These are phyloP conservation scores for Drosophila ercepeae DNA, from an alignment of 1,140 invertebrate genomes.

Conservation along the genomic window DNA sequence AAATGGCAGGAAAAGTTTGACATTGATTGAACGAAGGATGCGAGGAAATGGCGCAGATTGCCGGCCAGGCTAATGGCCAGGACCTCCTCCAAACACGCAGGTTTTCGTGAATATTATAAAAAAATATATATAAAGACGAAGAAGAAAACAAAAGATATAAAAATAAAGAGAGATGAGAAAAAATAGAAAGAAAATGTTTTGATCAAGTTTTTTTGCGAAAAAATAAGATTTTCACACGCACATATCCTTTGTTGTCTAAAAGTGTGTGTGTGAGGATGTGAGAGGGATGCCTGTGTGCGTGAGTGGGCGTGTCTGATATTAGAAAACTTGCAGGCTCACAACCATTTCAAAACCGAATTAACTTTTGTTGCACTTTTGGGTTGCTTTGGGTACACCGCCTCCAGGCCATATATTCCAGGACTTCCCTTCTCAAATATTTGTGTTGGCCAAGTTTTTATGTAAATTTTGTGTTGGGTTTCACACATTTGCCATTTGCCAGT, in stretches of 20 bases:
- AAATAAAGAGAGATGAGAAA: background rate
- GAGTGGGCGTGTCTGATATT: conserved; percentile 17
- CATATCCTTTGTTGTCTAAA: conserved; percentile 2
- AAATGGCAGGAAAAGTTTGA: conserved; percentile 45
- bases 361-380: conserved; percentile 73
- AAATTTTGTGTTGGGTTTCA: conserved; percentile 7
- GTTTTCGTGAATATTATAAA: conserved; percentile 10
- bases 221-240: conserved; percentile 50
- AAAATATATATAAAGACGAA: background rate
- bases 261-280: background rate
- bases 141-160: background rate
- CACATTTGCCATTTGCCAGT: conserved; percentile 7
- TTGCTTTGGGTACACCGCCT: conserved; percentile 11
- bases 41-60: conserved; percentile 45
- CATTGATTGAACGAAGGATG: conserved; percentile 72
- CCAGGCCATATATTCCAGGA: conserved; percentile 32
- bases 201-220: conserved; percentile 62
- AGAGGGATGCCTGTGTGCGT: background rate
- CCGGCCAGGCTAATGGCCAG: conserved; percentile 17
- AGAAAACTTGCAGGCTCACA: conserved; percentile 55
- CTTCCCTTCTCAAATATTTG: conserved; percentile 47
- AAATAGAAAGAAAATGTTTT: conserved; percentile 43
- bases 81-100: conserved; percentile 31
- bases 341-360: conserved; percentile 76
- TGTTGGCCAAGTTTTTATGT: background rate